Evolutionary conservation across 2,113 vertebrate genomes (phyloP).

Genomic region (Xerus inauris): DNA sequence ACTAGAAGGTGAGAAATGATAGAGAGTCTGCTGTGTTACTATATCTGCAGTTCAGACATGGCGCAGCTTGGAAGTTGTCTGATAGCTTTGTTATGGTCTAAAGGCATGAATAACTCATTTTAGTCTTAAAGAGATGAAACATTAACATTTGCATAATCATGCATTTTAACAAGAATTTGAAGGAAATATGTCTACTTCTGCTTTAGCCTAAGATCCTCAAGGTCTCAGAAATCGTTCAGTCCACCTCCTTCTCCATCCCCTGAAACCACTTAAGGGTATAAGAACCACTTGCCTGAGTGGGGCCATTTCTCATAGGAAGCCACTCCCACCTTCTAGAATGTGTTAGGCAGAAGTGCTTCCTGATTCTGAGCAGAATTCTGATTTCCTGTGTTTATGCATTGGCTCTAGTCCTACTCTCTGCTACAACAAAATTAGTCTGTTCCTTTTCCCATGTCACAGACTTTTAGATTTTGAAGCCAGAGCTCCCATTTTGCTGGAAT

Average conservation of each 20-base stretch:
- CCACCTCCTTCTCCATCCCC: fast-evolving
- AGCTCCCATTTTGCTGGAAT: background rate
- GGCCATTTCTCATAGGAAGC: background rate
- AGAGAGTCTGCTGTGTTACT: background rate
- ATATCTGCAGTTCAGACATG: background rate
- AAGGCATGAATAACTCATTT: background rate
- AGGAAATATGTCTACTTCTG: constrained; percentile 12
- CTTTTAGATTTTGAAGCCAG: background rate
- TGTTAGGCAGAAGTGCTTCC: background rate
- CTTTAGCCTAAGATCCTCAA: background rate
- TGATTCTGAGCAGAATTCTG: background rate
- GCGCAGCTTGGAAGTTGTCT: background rate
- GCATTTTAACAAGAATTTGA: background rate
- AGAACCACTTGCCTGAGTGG: background rate
- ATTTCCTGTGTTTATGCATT: fast-evolving
- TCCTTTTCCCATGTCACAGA: background rate
- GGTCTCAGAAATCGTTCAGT: background rate
- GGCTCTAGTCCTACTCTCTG: background rate
- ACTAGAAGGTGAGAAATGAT: background rate
- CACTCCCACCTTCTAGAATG: background rate
- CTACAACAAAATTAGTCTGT: background rate
- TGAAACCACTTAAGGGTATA: background rate
- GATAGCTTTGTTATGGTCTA: background rate
- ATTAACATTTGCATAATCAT: background rate
- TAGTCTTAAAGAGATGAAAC: background rate